phyloP scores from a whole-genome alignment of 2,113 vertebrate genomes.

The Melozone crissalis region DNA sequence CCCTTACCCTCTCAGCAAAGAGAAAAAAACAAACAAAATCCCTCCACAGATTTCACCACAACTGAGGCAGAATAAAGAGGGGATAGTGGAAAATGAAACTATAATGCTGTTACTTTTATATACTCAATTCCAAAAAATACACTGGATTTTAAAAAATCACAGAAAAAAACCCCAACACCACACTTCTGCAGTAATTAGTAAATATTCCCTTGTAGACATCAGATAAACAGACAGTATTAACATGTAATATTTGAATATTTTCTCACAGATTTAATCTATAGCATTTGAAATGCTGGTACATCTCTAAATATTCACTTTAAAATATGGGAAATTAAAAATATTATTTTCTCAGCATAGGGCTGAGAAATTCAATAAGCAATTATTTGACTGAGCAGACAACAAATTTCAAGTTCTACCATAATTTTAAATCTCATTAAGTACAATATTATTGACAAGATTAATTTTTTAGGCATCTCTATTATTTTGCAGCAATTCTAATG shows the following conservation, averaged over 20 bases:
- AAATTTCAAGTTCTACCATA: neutral
- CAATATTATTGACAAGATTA: neutral
- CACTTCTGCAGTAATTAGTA: neutral
- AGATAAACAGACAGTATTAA: neutral
- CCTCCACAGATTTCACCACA: neutral
- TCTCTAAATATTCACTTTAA: neutral
- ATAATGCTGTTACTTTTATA: neutral
- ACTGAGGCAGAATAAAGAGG: neutral
- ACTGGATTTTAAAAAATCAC: neutral
- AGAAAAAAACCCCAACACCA: neutral
- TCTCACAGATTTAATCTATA: neutral
- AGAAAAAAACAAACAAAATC: neutral
- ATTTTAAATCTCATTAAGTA: slow-evolving; percentile 23
- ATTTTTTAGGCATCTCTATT: neutral
- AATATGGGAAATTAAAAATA: neutral
- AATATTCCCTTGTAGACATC: neutral
- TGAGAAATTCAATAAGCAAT: neutral
- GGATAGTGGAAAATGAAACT: neutral
- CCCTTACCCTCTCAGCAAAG: neutral
- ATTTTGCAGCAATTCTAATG: neutral
- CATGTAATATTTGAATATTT: neutral
- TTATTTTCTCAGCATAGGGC: neutral
- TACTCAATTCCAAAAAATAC: neutral
- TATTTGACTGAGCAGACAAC: neutral
- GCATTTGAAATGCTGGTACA: neutral